Conservation (phyloP, 2,888 invertebrate species). For the Gisinianus flammeolus region DNA sequence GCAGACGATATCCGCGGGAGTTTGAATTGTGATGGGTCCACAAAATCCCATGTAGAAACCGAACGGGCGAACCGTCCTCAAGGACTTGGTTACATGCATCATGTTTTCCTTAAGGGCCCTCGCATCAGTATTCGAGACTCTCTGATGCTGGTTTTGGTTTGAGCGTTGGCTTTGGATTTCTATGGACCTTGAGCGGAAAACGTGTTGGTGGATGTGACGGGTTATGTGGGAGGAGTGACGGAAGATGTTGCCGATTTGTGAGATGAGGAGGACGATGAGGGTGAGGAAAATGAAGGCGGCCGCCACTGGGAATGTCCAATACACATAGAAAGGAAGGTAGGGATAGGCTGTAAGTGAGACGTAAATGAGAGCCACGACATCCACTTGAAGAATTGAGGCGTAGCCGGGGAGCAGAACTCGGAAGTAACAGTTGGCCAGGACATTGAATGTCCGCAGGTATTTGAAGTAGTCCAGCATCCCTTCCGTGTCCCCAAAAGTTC, state of each 20-base stretch:
- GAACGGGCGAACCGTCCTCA: not conserved
- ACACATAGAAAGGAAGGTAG: not conserved
- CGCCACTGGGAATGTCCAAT: not conserved
- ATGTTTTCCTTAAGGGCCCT: not conserved
- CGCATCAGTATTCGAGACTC: not conserved
- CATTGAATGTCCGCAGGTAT: not conserved
- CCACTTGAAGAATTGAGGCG: not conserved
- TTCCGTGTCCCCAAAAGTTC: no score
- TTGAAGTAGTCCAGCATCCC: no score
- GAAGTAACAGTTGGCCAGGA: not conserved
- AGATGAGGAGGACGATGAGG: not conserved
- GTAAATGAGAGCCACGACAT: not conserved
- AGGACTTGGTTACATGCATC: no score
- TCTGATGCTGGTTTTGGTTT: not conserved
- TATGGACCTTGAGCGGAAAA: not conserved
- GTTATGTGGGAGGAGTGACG: not conserved
- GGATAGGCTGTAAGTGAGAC: not conserved
- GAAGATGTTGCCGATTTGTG: not conserved
- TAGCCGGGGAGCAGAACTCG: not conserved
- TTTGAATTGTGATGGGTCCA: not conserved
- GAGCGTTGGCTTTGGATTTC: not conserved
- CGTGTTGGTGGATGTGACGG: not conserved
- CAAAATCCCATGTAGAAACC: not conserved
- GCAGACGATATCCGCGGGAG: no score
- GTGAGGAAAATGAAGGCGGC: not conserved